Evolutionary conservation across 2,797 vertebrate species (phyloP).

Genomic region (Mormyrus proboscirostris): DNA sequence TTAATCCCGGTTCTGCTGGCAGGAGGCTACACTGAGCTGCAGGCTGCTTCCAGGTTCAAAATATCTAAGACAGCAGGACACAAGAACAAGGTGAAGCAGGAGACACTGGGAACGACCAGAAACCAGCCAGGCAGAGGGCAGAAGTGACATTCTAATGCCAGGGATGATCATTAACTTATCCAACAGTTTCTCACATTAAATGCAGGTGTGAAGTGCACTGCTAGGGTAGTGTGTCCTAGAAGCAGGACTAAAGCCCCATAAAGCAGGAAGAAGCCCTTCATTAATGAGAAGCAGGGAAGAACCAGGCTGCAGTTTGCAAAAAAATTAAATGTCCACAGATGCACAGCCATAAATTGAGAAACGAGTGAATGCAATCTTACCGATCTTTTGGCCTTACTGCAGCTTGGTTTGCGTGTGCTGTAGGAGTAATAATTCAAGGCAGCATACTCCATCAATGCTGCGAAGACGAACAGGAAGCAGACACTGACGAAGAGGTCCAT

Average conservation of each 20-base stretch:
- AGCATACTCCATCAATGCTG: conserved; percentile 95
- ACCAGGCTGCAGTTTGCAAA: background rate
- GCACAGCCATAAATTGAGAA: background rate
- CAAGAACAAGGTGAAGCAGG: background rate
- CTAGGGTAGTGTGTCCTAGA: background rate
- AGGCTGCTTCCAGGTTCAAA: background rate
- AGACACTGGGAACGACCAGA: background rate
- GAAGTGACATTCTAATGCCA: background rate
- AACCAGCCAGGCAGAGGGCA: background rate
- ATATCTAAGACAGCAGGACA: background rate
- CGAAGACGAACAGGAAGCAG: conserved; percentile 94
- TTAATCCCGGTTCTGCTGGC: background rate
- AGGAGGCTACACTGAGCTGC: background rate
- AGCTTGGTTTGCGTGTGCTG: conserved; percentile 65
- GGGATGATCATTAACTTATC: background rate
- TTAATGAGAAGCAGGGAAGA: background rate
- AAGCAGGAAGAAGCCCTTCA: background rate
- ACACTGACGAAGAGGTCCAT: conserved; percentile 97
- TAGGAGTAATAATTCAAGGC: conserved; percentile 87
- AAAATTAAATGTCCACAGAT: background rate
- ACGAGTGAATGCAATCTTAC: conserved; percentile 52
- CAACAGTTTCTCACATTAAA: background rate
- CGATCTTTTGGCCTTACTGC: conserved; percentile 72
- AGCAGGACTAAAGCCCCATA: background rate
- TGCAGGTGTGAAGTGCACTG: background rate